Percentiles rank a stretch among this genome's conserved stretches.
Evolutionary conservation across 2,113 vertebrate genomes (phyloP).

Genomic region (Ondatra zibethicus): DNA sequence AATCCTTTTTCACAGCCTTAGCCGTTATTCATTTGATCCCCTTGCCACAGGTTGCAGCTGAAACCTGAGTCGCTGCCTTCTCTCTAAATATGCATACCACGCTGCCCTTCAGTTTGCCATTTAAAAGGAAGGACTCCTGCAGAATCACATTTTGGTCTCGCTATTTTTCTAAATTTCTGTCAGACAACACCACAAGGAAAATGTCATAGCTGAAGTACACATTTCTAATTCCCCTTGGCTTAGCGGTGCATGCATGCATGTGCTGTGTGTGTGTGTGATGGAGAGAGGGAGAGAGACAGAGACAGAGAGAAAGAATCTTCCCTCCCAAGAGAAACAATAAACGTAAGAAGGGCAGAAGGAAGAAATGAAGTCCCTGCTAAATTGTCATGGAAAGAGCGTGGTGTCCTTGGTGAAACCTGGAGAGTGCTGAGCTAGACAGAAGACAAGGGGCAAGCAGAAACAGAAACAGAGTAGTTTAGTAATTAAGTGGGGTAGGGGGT

Average conservation of each 20-base stretch:
- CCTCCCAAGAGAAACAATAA: slow-evolving; percentile 12
- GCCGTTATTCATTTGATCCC: slow-evolving; percentile 4
- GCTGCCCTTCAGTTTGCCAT: slow-evolving; percentile 26
- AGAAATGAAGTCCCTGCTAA: background rate
- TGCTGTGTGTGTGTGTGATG: background rate
- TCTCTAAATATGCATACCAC: background rate
- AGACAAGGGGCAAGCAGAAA: background rate
- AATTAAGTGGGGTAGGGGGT: slow-evolving; percentile 70
- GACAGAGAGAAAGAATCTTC: background rate
- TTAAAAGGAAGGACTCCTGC: slow-evolving; percentile 40
- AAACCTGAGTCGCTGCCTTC: background rate
- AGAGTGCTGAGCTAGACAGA: background rate
- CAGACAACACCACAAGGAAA: slow-evolving; percentile 65
- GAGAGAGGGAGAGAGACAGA: background rate
- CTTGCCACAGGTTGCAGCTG: background rate
- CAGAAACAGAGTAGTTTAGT: slow-evolving; percentile 27
- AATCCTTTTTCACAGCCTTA: slow-evolving; percentile 54
- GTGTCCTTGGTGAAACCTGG: background rate
- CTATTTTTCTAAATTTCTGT: slow-evolving; percentile 72
- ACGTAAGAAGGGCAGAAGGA: background rate
- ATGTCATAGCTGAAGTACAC: slow-evolving; percentile 65
- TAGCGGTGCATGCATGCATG: background rate
- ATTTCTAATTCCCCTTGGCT: slow-evolving; percentile 55
- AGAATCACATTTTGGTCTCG: slow-evolving; percentile 63
- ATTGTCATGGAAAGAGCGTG: background rate